Base-by-base conservation (phyloP, 2,888 invertebrate genomes). In the Coenonympha arcania region DNA sequence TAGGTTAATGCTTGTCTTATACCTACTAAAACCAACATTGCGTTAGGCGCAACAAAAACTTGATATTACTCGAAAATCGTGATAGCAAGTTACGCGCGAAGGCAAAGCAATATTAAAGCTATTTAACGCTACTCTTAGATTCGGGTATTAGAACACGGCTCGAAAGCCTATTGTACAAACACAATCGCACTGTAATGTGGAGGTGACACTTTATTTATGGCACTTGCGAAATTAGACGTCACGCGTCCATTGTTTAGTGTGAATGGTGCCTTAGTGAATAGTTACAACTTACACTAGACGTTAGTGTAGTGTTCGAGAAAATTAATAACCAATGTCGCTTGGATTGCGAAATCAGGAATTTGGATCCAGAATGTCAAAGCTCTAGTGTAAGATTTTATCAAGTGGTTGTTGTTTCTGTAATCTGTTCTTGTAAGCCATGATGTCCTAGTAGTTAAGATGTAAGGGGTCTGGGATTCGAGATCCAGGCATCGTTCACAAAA, bases 151-250 rank as follows among this genome's bases (percentile, higher is more conserved):
- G 39, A 43, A 50, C 36, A 20, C 26, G 19, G 50, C 47, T 39
- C 58, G 58, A 57, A 55, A 57, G 55, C 54, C 43, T 40, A 61
- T 65, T 64, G 64, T 65, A 39, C 16, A 18, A 39, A 39, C 44
- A 61, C 63, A 63, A 62, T 59, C 48, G 48, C 48, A 45, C 37
- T 50, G 54, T 63, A 62, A 62, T 61, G 59, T 62, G 64, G 54
- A 58, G 53, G 56, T 61, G 61, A 62, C 63, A 57, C 57, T 57
- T 62, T 60, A 60, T 61, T 63, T 60, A 62, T 60, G 54, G 58
- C 51, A 48, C 48, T 60, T 62, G 57, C 61, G 59, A 58, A 62
- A 61, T 61, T 57, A 61, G 54, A 60, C 57, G 61, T 58, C 59
- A 58, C 57, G 50, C 48, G 52, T 56, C 50, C 52, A 60, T 60